Evolutionary conservation across 2,113 vertebrate species (phyloP).

Genomic region (Genyomyrus donnyi): DNA sequence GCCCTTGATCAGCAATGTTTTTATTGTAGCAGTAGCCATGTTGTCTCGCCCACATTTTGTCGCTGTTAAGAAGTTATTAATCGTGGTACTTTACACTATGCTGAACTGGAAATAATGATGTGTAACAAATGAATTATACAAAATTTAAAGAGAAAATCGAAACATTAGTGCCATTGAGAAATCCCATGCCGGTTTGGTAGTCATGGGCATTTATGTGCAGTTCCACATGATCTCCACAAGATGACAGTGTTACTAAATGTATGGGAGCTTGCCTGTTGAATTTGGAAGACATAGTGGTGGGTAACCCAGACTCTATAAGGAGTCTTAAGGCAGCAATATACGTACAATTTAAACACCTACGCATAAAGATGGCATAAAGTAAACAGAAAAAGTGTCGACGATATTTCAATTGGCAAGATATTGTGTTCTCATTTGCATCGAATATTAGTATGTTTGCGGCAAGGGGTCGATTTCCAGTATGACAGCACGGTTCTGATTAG

Average conservation of each 20-base stretch:
- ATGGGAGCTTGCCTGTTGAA: background rate
- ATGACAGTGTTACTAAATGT: background rate
- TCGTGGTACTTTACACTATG: background rate
- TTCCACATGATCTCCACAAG: background rate
- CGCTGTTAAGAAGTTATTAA: background rate
- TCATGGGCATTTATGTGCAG: background rate
- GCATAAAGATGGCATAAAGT: background rate
- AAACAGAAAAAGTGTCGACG: background rate
- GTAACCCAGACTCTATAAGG: background rate
- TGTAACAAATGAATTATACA: background rate
- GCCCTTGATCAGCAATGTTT: background rate
- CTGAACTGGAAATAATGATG: background rate
- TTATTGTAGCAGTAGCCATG: background rate
- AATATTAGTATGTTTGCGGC: background rate
- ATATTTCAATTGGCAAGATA: background rate
- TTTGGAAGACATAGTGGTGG: background rate
- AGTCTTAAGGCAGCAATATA: background rate
- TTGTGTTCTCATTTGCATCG: background rate
- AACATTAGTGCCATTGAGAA: background rate
- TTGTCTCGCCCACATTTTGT: background rate
- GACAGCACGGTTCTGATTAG: background rate
- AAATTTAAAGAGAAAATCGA: background rate
- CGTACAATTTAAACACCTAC: background rate
- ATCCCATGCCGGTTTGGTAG: background rate
- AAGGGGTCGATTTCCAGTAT: background rate